Evolutionary conservation across 2,113 vertebrate genomes (phyloP).

Genomic region (Callorhinus ursinus): DNA sequence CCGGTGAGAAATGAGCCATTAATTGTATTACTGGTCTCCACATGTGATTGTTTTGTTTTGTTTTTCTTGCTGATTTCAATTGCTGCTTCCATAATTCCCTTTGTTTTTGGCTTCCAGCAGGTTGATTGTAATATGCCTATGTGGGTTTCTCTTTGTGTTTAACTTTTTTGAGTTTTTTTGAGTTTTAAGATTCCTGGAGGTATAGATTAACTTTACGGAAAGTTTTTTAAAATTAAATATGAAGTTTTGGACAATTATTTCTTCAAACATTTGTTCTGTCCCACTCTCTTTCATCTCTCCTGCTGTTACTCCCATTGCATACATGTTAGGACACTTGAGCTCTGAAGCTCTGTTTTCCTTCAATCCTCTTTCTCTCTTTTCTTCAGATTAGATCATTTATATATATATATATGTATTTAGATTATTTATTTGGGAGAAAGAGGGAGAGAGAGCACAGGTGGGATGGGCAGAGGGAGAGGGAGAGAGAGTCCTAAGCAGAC

Average conservation of each 20-base stretch:
- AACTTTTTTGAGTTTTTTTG: background rate
- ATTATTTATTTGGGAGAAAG: background rate
- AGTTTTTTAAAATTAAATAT: background rate
- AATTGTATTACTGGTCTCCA: background rate
- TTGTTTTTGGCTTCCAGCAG: background rate
- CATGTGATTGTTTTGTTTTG: background rate
- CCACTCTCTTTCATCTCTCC: background rate
- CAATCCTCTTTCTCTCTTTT: background rate
- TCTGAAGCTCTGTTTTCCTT: background rate
- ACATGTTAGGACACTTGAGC: background rate
- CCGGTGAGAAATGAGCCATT: background rate
- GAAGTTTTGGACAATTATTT: background rate
- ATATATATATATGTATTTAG: background rate
- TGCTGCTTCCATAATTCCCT: background rate
- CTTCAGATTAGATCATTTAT: background rate
- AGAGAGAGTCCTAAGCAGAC: background rate
- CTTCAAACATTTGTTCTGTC: background rate
- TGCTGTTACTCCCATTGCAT: background rate
- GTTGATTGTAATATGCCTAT: background rate
- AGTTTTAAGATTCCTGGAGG: background rate
- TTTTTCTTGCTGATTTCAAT: background rate
- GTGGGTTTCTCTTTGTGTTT: background rate
- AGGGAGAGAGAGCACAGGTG: background rate
- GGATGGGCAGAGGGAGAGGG: background rate
- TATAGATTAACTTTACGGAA: background rate